Evolutionary conservation across 2,888 invertebrate genomes (phyloP).

Genomic region (Koerneria pararmatus): DNA sequence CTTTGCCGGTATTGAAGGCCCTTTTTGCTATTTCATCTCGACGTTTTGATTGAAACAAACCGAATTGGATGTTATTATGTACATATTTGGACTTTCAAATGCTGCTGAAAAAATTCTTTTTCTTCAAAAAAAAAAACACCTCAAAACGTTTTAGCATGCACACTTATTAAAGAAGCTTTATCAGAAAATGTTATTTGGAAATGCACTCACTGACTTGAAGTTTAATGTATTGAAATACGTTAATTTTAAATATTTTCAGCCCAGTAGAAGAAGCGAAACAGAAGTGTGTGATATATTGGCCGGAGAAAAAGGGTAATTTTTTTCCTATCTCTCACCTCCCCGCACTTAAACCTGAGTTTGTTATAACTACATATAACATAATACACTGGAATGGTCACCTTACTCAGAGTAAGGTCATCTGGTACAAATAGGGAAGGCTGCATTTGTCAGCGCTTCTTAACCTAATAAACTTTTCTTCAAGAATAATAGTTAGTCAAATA

Average conservation of each 20-base stretch:
- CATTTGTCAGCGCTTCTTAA: too few species aligned
- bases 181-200: too few species aligned
- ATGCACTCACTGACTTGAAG: too few species aligned
- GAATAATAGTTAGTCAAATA: too few species aligned
- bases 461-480: too few species aligned
- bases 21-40: not conserved
- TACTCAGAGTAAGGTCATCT: not conserved
- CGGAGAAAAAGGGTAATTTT: constrained; percentile 24
- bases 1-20: constrained; percentile 32
- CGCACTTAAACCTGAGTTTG: too few species aligned
- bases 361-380: too few species aligned
- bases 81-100: not conserved
- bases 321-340: not conserved
- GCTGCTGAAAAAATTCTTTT: not conserved
- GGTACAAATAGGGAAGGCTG: too few species aligned
- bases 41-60: not conserved
- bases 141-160: too few species aligned
- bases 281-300: constrained; percentile 42
- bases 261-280: constrained; percentile 38
- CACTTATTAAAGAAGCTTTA: too few species aligned
- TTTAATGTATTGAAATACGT: too few species aligned
- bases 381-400: not conserved
- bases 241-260: constrained; percentile 28
- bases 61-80: not conserved
- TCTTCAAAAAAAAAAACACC: not conserved